A percentile compares a stretch with the other conserved stretches of the same genome.
phyloP scores from a whole-genome alignment of 2,888 invertebrate genomes.

The Heteropelma amictum region DNA sequence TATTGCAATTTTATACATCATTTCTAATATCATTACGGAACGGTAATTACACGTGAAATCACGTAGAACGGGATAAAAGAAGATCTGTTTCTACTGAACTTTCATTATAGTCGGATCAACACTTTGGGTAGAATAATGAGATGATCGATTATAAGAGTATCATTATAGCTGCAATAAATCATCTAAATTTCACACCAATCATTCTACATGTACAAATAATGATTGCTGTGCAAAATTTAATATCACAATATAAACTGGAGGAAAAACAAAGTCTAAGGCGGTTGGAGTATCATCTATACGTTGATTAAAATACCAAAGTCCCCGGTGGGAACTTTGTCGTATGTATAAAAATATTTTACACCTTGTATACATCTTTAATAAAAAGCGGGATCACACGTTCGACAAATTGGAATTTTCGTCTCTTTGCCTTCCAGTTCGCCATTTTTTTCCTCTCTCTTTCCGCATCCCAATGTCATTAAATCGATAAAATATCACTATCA shows the following conservation, averaged over 20 bases:
- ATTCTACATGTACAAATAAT: not conserved
- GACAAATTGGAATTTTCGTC: not conserved
- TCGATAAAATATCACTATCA: constrained; percentile 25
- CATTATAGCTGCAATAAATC: not conserved
- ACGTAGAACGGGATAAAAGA: constrained; percentile 10
- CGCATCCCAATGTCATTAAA: not conserved
- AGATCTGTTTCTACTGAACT: constrained; percentile 23
- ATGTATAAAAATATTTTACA: constrained; percentile 55
- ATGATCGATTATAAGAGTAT: not conserved
- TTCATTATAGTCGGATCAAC: constrained; percentile 39
- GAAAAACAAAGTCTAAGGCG: constrained; percentile 46
- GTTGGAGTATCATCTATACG: constrained; percentile 34
- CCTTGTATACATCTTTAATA: constrained; percentile 36
- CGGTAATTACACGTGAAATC: constrained; percentile 9
- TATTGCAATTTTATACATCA: constrained; percentile 26
- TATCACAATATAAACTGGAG: constrained; percentile 41
- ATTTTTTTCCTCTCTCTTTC: not conserved
- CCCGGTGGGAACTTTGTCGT: constrained; percentile 38
- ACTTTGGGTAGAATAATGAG: constrained; percentile 21
- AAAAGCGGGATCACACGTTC: constrained; percentile 27
- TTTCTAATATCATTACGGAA: not conserved
- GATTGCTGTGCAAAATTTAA: constrained; percentile 28
- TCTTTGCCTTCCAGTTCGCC: not conserved
- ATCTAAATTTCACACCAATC: constrained; percentile 3
- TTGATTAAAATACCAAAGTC: constrained; percentile 49